phyloP scores from a whole-genome alignment of 2,888 invertebrate genomes.

The Sialis lutaria region DNA sequence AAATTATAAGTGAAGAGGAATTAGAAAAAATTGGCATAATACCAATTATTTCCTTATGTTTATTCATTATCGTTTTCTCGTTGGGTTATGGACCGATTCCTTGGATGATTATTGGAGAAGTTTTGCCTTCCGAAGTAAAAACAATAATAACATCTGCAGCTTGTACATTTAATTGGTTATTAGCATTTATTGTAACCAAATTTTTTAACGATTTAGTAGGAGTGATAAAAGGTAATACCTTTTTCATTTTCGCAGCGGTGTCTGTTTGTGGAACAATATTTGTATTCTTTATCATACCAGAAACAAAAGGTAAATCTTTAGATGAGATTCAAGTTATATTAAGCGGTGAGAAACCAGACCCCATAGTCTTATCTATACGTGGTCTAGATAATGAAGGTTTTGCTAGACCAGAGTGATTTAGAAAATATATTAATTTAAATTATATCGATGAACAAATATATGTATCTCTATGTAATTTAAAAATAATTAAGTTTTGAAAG shows the following conservation, averaged over 20 bases:
- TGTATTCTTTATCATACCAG: conserved; percentile 46
- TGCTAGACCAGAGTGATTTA: too few relatives aligned
- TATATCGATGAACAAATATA: too few relatives aligned
- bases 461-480: too few relatives aligned
- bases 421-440: too few relatives aligned
- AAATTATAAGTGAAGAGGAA: conserved; percentile 20
- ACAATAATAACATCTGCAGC: conserved; percentile 60
- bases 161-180: conserved; percentile 65
- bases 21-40: conserved; percentile 48
- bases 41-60: conserved; percentile 52
- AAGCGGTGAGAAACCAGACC: conserved; percentile 16
- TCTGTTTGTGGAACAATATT: conserved; percentile 47
- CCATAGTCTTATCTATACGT: too few relatives aligned
- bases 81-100: conserved; percentile 78
- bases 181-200: conserved; percentile 65
- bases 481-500: too few relatives aligned
- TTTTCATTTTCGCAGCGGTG: conserved; percentile 56
- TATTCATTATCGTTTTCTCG: conserved; percentile 67
- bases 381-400: too few relatives aligned
- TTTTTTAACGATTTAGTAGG: conserved; percentile 41
- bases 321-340: conserved; percentile 43
- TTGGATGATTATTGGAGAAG: conserved; percentile 70
- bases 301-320: conserved; percentile 51
- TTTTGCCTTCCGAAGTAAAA: conserved; percentile 65
- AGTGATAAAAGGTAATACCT: conserved; percentile 40